Evolutionary conservation across 2,888 invertebrate genomes (phyloP), one percentile per base, ranked within the genome.

Genomic region (Chalcis sispes): DNA sequence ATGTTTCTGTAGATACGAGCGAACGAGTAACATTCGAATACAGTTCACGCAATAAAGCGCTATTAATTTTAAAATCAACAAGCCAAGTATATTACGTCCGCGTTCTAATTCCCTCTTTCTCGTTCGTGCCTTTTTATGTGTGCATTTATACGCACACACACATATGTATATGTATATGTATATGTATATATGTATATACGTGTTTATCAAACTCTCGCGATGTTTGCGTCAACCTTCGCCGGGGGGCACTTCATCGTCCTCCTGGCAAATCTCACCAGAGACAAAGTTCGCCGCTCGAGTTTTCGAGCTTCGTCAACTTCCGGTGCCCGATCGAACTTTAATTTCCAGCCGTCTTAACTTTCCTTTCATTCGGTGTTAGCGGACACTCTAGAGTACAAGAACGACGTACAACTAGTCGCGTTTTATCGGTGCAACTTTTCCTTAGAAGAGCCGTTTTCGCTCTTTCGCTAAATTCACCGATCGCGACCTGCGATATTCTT

Each of bases 311-410:
- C 71, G 71, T 71, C 75, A 75, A 70, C 70, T 70, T 64, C 48
- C 56, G 62, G 23, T 5, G 20, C 66, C 54, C 52, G 61, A 69
- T 77, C 69, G 69, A 77, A 77, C 69, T 76, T 76, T 69, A 72
- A 76, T 76, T 75, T 71, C 59, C 66, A 76, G 25, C 56, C 54
- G 25, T 54, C 66, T 72, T 52, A 72, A 72, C 66, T 76, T 70
- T 58, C 42, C 42, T 46, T 50, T 67, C 5, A 10, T 10, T 36
- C 4, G 10, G 36, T 36, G 4, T 36, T 36, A 4, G 5, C 10
- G 4, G 50, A 20, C 5, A 18, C 13, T 58, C 32, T 36, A 18
- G 32, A 7, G 46, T 15, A 46, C 58, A 32, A n/a, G n/a, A n/a
- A n/a, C n/a, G n/a, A n/a, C n/a, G n/a, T n/a, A n/a, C n/a, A n/a